A percentile compares a stretch with the other conserved stretches of the same genome.
phyloP scores from a whole-genome alignment of 2,113 vertebrate species.

The Poeciliopsis prolifica region DNA sequence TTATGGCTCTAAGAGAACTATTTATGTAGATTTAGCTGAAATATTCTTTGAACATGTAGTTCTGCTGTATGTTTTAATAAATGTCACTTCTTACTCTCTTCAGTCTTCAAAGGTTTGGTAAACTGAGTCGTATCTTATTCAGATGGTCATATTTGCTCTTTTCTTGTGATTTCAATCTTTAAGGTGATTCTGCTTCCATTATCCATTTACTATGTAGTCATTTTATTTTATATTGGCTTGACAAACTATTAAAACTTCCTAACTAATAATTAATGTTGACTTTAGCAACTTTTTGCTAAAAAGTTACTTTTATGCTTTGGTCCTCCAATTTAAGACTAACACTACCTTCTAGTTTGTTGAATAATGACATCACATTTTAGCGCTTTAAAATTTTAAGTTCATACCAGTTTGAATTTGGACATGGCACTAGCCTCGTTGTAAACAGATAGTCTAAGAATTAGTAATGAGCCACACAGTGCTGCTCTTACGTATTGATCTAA shows the following conservation, averaged over 20 bases:
- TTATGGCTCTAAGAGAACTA: neutral
- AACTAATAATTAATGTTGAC: neutral
- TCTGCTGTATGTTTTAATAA: neutral
- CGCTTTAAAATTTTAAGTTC: no score
- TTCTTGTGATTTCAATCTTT: neutral
- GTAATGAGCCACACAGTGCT: no score
- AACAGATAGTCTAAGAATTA: no score
- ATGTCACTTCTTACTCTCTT: neutral
- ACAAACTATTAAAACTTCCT: neutral
- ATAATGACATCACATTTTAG: no score
- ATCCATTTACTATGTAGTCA: neutral
- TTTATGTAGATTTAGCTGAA: conserved; percentile 6
- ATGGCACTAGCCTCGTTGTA: no score
- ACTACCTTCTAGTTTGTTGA: neutral
- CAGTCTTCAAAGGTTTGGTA: neutral
- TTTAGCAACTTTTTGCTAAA: neutral
- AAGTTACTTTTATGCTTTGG: neutral
- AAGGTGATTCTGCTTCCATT: neutral
- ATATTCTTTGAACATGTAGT: neutral
- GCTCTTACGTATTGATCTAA: no score
- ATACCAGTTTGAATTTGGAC: no score
- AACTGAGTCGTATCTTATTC: neutral
- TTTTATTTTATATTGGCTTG: neutral
- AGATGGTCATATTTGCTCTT: neutral
- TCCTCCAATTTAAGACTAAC: neutral